These are phyloP conservation scores for Meloidogyne exigua DNA, from an alignment of 1,140 invertebrate species.

Conservation along the genomic window DNA sequence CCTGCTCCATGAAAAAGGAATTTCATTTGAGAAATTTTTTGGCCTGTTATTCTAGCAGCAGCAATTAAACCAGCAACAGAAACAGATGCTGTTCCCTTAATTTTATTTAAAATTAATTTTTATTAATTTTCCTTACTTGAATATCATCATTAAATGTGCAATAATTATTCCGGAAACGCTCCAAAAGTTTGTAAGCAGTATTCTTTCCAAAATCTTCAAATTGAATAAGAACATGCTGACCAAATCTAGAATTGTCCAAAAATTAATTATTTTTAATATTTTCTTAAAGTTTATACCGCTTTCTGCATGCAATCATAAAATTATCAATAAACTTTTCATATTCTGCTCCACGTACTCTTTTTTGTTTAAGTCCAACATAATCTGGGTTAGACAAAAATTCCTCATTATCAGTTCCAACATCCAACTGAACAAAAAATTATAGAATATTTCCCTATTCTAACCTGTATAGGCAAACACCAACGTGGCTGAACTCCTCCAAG, in stretches of 20 bases:
- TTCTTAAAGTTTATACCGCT: conserved; percentile 14
- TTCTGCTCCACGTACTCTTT: conserved; percentile 77
- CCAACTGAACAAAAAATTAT: conserved; percentile 83
- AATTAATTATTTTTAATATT: background rate
- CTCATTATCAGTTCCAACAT: conserved; percentile 88
- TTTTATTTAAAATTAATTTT: conserved; percentile 4
- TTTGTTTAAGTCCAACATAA: conserved; percentile 87
- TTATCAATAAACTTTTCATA: conserved; percentile 96
- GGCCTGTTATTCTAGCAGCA: conserved; percentile 77
- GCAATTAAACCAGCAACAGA: conserved; percentile 84
- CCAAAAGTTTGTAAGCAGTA: conserved; percentile 85
- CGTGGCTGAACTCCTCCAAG: conserved; percentile 87
- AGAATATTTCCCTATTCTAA: background rate
- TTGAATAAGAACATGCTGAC: conserved; percentile 68
- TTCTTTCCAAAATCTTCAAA: conserved; percentile 94
- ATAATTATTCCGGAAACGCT: conserved; percentile 81
- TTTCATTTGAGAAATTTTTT: conserved; percentile 76
- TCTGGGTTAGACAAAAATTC: conserved; percentile 84
- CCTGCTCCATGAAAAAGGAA: conserved; percentile 89
- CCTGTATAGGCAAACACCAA: conserved; percentile 81
- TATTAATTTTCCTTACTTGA: conserved; percentile 66
- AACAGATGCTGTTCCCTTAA: conserved; percentile 83
- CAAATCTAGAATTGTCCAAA: conserved; percentile 30
- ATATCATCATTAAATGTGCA: conserved; percentile 97
- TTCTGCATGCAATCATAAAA: conserved; percentile 85